Evolutionary conservation across 2,888 invertebrate genomes (phyloP), one percentile per base, ranked within the genome.

Genomic region (Hoplodrina ambigua): DNA sequence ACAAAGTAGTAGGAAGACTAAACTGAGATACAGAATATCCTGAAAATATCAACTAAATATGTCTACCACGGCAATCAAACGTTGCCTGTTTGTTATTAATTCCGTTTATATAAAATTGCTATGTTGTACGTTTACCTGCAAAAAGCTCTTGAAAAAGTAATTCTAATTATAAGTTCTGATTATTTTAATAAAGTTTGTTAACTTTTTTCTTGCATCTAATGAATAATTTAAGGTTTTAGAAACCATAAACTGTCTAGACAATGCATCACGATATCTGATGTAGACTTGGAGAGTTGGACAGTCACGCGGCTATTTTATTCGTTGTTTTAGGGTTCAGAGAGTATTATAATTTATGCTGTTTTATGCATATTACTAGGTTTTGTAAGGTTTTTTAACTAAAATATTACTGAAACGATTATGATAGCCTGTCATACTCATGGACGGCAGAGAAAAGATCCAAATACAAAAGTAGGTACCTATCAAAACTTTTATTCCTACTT

Each of bases 401-500:
- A 62, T 2, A 17, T 33, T 15, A 37, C 7, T 37, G 25, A 19
- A 19, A 33, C 44, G 6, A n/a, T n/a, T n/a, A n/a, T n/a, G n/a
- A 20, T 8, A 41, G 10, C 2, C 25, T 17, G 3, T 7, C 11
- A 20, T n/a, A 63, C 8, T 50, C 17, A 19, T 19, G 17, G 4
- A 30, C 25, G 19, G 7, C 10, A 56, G 1, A 25, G 8, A 11
- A 46, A 52, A 72, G 4, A 37, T 19, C 7, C 4, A 37, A 49
- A 75, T 0, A 41, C 19, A 11, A 19, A 67, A 62, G 58, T 67
- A 61, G 11, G 41, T 46, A 46, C 17, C 46, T 46, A 46, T 62
- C 75, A 58, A 67, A 65, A 75, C 68, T 63, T 75, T 60, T 80
- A 68, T 44, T 79, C 67, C 44, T 52, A 69, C 67, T 72, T 64